phyloP scores from a whole-genome alignment of 2,888 invertebrate species.

The Gnatocerus cornutus region DNA sequence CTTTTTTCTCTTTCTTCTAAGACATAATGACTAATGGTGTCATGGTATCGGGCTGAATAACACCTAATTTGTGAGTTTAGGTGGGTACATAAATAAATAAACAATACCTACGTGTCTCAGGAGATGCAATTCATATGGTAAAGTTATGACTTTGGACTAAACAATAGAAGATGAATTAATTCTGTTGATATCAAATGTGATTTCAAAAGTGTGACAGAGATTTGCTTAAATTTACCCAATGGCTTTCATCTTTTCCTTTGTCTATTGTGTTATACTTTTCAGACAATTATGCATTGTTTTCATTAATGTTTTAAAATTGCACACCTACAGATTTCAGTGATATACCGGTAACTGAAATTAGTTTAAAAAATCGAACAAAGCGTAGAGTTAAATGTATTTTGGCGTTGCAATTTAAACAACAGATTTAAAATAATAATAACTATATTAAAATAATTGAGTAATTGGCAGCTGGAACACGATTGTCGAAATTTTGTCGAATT shows the following conservation, averaged over 20 bases:
- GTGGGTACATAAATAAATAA: slow-evolving; percentile 28
- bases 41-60: slow-evolving; percentile 14
- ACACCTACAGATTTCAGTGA: neutral
- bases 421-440: too few species aligned
- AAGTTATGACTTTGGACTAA: neutral
- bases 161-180: slow-evolving; percentile 1
- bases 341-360: too few species aligned
- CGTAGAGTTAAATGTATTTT: too few species aligned
- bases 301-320: neutral
- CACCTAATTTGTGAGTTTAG: slow-evolving; percentile 31
- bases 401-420: too few species aligned
- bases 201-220: neutral
- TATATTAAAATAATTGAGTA: too few species aligned
- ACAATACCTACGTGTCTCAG: slow-evolving; percentile 7
- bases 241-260: slow-evolving; percentile 10
- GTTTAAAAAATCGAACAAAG: too few species aligned
- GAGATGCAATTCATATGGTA: slow-evolving; percentile 5
- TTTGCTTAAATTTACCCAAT: slow-evolving; percentile 9
- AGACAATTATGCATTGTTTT: slow-evolving; percentile 9
- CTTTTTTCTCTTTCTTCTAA: slow-evolving; percentile 24
- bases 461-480: too few species aligned
- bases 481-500: too few species aligned
- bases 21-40: slow-evolving; percentile 41
- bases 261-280: slow-evolving; percentile 9
- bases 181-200: neutral